Percentiles rank a stretch among this genome's conserved stretches.
phyloP scores from a whole-genome alignment of 1,140 invertebrate species.

The Lepidotrigona ventralis region DNA sequence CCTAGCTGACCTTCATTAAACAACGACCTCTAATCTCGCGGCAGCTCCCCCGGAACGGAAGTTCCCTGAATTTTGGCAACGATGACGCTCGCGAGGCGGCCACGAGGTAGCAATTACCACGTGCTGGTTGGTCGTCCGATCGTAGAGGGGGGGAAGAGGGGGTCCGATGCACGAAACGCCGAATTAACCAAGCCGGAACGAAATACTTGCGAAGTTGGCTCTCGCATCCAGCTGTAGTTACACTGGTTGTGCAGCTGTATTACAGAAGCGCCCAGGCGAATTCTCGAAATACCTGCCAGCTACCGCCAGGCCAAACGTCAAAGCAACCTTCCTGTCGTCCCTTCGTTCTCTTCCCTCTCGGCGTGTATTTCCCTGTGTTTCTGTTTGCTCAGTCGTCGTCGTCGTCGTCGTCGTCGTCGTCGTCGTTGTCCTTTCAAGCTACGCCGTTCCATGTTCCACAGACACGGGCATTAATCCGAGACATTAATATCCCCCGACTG shows the following conservation, averaged over 20 bases:
- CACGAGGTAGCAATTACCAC: conserved; percentile 47
- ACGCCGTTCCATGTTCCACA: too few relatives aligned
- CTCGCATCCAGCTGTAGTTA: conserved; percentile 25
- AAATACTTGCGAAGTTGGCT: conserved; percentile 46
- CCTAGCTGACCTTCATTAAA: conserved; percentile 31
- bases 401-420: too few relatives aligned
- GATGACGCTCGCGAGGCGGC: conserved; percentile 43
- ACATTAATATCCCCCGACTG: background rate
- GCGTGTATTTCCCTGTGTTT: background rate
- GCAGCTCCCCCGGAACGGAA: background rate
- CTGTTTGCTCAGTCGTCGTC: too few relatives aligned
- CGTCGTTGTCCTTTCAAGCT: too few relatives aligned
- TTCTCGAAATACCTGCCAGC: conserved; percentile 55
- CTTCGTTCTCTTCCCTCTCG: background rate
- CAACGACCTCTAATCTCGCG: conserved; percentile 24
- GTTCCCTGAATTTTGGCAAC: conserved; percentile 2
- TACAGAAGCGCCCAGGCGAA: conserved; percentile 36
- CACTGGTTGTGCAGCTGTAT: conserved; percentile 33
- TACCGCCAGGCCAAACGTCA: conserved; percentile 51
- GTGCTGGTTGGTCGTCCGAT: conserved; percentile 34
- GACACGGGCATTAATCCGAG: background rate
- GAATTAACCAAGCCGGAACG: conserved; percentile 27
- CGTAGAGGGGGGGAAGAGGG: background rate
- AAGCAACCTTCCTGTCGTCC: conserved; percentile 40
- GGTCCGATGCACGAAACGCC: background rate